These are phyloP conservation scores for Hirtodrosophila confusa DNA, from an alignment of 2,888 invertebrate species.

Conservation along the genomic window DNA sequence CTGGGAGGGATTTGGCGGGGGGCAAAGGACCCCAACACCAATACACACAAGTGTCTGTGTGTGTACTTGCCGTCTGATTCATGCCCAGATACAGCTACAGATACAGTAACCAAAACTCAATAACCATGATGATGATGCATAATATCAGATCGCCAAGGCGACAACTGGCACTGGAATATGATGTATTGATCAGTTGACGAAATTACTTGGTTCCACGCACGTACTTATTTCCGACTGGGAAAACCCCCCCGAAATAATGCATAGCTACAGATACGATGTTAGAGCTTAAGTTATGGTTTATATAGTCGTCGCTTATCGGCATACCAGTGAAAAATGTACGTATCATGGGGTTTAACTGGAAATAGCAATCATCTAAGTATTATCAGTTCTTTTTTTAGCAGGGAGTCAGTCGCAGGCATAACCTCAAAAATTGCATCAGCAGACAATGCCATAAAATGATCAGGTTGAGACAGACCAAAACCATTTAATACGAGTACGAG, in stretches of 20 bases:
- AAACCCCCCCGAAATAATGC: constrained; percentile 18
- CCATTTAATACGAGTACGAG: background rate
- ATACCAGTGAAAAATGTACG: constrained; percentile 5
- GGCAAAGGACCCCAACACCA: constrained; percentile 24
- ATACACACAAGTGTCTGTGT: constrained; percentile 6
- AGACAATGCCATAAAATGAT: constrained; percentile 43
- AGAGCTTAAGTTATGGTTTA: constrained; percentile 20
- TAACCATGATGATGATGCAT: constrained; percentile 74
- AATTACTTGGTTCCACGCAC: constrained; percentile 20
- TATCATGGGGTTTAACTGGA: constrained; percentile 31
- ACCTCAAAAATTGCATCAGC: constrained; percentile 43
- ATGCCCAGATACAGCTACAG: constrained; percentile 43
- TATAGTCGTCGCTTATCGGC: constrained; percentile 40
- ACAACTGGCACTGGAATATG: constrained; percentile 23
- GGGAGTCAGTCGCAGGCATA: constrained; percentile 7
- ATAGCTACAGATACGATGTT: constrained; percentile 8
- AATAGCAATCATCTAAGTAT: constrained; percentile 10
- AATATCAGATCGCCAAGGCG: constrained; percentile 35
- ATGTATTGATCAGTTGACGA: constrained; percentile 52
- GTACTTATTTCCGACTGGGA: constrained; percentile 6
- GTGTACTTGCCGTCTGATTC: constrained; percentile 52
- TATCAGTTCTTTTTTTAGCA: constrained; percentile 10
- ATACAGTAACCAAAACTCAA: constrained; percentile 44
- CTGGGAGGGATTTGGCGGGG: constrained; percentile 27
- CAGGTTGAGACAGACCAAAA: constrained; percentile 11